Evolutionary conservation across 1,140 invertebrate species (phyloP).

Genomic region (Pseudomyrmex flavicornis): DNA sequence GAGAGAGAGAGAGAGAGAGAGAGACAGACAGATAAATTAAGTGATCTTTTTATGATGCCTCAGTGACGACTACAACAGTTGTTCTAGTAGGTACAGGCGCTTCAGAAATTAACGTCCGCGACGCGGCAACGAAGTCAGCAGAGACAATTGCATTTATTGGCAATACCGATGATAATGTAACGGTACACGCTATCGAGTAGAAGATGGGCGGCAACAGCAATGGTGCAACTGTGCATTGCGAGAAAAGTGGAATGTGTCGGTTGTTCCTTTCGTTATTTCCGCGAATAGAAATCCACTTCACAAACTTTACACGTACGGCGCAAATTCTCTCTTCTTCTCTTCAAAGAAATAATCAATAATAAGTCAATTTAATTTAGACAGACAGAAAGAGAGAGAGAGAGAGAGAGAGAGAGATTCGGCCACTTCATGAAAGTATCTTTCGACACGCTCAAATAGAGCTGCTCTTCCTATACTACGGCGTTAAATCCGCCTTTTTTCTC

Average conservation of each 20-base stretch:
- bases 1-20: too few species aligned
- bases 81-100: neutral
- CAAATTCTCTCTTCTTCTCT: neutral
- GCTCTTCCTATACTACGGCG: constrained; percentile 22
- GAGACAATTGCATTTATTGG: constrained; percentile 50
- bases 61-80: neutral
- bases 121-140: constrained; percentile 9
- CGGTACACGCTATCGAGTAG: constrained; percentile 28
- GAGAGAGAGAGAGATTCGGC: constrained; percentile 75
- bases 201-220: constrained; percentile 62
- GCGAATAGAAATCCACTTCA: constrained; percentile 28
- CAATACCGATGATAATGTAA: constrained; percentile 41
- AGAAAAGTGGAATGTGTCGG: constrained; percentile 5
- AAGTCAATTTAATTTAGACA: neutral
- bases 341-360: neutral
- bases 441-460: constrained; percentile 23
- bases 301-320: constrained; percentile 4
- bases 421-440: constrained; percentile 55
- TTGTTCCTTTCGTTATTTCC: constrained; percentile 20
- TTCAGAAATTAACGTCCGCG: constrained; percentile 27
- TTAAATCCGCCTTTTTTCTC: constrained; percentile 48
- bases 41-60: neutral
- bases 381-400: constrained; percentile 57
- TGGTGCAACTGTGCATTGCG: constrained; percentile 19
- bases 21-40: too few species aligned